These are phyloP conservation scores for Rhinichthys osculus DNA, from an alignment of 2,797 vertebrate genomes.

Conservation along the genomic window DNA sequence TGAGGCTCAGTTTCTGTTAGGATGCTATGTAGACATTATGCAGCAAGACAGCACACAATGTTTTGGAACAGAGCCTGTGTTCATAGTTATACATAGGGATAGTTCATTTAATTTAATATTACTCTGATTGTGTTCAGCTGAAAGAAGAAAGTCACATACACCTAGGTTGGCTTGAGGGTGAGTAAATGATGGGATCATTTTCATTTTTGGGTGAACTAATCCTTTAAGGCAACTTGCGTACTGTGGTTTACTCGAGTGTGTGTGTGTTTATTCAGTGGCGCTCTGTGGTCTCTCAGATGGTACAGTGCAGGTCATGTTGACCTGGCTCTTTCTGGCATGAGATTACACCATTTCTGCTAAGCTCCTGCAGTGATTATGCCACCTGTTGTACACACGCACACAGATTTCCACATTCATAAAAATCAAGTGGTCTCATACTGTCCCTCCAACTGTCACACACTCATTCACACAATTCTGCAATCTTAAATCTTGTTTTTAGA, in stretches of 20 bases:
- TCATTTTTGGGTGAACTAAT: neutral
- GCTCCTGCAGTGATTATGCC: constrained; percentile 29
- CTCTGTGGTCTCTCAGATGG: constrained; percentile 24
- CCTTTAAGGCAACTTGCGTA: neutral
- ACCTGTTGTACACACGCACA: constrained; percentile 36
- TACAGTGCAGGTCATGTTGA: constrained; percentile 20
- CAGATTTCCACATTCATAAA: constrained; percentile 57
- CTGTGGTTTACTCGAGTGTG: neutral
- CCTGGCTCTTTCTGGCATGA: constrained; percentile 11
- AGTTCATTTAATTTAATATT: neutral
- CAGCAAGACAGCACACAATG: neutral
- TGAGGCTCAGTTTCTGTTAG: neutral
- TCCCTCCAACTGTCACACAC: constrained; percentile 28
- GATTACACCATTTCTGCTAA: constrained; percentile 18
- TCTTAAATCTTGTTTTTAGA: neutral
- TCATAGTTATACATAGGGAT: neutral
- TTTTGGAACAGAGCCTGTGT: neutral
- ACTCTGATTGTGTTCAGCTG: neutral
- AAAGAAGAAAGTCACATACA: neutral
- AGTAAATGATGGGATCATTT: neutral
- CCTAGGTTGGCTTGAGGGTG: neutral
- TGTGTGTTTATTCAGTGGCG: constrained; percentile 12
- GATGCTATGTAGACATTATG: too few species aligned
- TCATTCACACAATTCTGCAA: constrained; percentile 53
- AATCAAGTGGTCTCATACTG: constrained; percentile 52